phyloP scores from a whole-genome alignment of 2,113 vertebrate genomes.

The Zosterops hypoxanthus region DNA sequence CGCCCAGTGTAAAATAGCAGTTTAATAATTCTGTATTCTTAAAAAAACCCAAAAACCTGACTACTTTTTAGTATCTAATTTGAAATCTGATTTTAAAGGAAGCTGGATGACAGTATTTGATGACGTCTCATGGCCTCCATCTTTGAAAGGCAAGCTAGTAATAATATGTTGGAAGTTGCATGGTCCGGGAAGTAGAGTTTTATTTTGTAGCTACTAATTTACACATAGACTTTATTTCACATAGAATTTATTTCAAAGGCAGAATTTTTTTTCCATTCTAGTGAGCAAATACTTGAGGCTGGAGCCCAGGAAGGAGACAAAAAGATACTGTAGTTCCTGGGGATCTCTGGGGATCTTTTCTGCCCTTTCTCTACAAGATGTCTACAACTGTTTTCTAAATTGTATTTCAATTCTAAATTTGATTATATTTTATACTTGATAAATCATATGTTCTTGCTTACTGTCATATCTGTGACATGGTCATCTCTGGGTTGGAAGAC shows the following conservation, averaged over 20 bases:
- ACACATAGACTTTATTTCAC: not conserved
- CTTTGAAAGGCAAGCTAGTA: not conserved
- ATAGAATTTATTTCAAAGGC: not conserved
- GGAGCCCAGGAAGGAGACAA: not conserved
- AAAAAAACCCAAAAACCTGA: not conserved
- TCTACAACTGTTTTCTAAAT: not conserved
- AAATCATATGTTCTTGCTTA: not conserved
- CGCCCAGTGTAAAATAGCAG: not conserved
- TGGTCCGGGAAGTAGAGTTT: not conserved
- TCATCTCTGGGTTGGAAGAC: not conserved
- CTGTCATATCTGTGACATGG: not conserved
- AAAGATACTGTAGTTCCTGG: not conserved
- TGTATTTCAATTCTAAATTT: not conserved
- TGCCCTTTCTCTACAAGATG: not conserved
- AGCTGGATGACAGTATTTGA: not conserved
- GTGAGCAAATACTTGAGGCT: not conserved
- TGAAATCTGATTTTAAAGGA: not conserved
- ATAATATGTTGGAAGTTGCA: not conserved
- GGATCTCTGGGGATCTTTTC: not conserved
- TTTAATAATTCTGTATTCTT: not conserved
- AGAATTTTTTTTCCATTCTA: not conserved
- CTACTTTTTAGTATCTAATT: not conserved
- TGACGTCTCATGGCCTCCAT: not conserved
- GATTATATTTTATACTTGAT: not conserved
- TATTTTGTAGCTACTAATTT: not conserved